Conservation (phyloP, 2,888 invertebrate species). For the Scaptomyza tumidula region DNA sequence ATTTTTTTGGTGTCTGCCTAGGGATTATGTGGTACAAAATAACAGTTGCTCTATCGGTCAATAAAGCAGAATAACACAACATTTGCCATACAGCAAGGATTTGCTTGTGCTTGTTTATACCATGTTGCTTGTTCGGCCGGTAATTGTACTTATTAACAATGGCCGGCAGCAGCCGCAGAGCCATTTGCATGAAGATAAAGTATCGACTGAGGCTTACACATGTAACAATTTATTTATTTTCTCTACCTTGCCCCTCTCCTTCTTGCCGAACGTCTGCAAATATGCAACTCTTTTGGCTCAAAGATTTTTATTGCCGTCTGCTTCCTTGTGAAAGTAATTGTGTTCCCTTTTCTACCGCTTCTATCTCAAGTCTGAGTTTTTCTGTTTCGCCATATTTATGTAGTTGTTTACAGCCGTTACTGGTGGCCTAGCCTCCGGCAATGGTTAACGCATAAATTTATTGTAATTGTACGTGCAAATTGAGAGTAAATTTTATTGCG, state of each 20-base stretch:
- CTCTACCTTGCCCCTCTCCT: neutral
- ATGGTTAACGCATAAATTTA: conserved; percentile 64
- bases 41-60: conserved; percentile 17
- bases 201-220: conserved; percentile 70
- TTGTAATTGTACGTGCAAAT: conserved; percentile 74
- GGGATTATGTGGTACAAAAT: conserved; percentile 31
- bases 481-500: conserved; percentile 57
- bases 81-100: conserved; percentile 16
- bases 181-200: conserved; percentile 75
- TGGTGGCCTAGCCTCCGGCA: conserved; percentile 35
- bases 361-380: neutral
- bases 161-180: conserved; percentile 17
- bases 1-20: conserved; percentile 2
- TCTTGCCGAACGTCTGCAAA: conserved; percentile 30
- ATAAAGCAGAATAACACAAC: conserved; percentile 27
- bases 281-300: conserved; percentile 53
- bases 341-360: conserved; percentile 11
- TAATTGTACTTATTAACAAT: conserved; percentile 60
- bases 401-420: conserved; percentile 67
- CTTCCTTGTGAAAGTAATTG: conserved; percentile 2
- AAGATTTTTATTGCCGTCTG: conserved; percentile 56
- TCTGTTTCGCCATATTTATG: conserved; percentile 55
- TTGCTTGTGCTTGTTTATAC: conserved; percentile 11
- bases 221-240: conserved; percentile 51
- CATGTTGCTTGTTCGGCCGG: conserved; percentile 41